Base-by-base conservation (phyloP, 2,113 vertebrate genomes). In the Hippocampus mohnikei region DNA sequence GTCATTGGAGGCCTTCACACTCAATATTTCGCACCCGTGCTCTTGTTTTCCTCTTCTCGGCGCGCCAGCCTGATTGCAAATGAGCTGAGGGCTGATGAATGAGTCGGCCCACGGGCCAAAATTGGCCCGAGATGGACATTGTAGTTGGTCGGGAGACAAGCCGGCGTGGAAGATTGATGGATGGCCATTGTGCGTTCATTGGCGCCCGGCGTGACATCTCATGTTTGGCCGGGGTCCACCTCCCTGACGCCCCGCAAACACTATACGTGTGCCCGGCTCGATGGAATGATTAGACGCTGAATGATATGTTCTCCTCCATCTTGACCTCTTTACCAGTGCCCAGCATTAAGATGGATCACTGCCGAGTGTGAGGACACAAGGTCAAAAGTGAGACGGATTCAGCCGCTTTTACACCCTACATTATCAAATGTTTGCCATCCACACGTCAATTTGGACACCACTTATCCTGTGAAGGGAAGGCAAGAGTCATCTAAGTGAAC, bases 111-210 rank as follows among this genome's bases (percentile, higher is more conserved):
- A 88, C 72, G 78, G 85, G 84, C 84, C 86, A 82, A 87, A 88
- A 91, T 91, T 90, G 90, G 83, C 85, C 84, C 71, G 83, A 87
- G 88, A 88, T 88, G 84, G 84, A 90, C 90, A 91, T 88, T 91
- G 86, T 89, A 82, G 87, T 89, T 87, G 87, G 79, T 82, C 84
- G 8, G 67, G 55, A 85, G 88, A 90, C 85, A 88, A 80, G 79
- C 78, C 87, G 88, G 86, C 82, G 80, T 81, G 78, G 83, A 89
- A 88, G 90, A 91, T 91, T 90, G 90, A 91, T 91, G 90, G 90
- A 88, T 90, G 70, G 82, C 88, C 82, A 89, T 88, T 91, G 88
- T 87, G 88, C 88, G 89, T 90, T 89, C 87, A 91, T 88, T 87
- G 90, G 83, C 23, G 53, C 74, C 13, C 74, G 46, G 74, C 73